These are phyloP conservation scores for Elgonia sp. DNA, from an alignment of 2,888 invertebrate species.

Conservation along the genomic window DNA sequence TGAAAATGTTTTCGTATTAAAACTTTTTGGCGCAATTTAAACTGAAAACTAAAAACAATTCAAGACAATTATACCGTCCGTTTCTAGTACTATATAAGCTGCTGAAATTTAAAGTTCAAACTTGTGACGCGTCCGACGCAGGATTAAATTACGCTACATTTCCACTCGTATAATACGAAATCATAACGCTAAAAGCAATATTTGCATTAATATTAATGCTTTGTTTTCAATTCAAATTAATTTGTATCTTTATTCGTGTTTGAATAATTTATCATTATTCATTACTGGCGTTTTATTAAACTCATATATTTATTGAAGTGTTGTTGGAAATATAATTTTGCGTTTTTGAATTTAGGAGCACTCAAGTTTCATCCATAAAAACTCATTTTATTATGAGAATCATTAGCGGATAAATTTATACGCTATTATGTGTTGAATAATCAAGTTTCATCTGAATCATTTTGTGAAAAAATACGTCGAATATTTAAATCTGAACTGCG, in stretches of 20 bases:
- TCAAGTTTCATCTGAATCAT: too few relatives aligned
- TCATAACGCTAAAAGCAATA: conserved; percentile 50
- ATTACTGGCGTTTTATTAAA: not conserved
- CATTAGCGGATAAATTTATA: too few relatives aligned
- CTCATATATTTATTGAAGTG: not conserved
- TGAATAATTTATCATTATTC: conserved; percentile 2
- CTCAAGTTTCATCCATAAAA: too few relatives aligned
- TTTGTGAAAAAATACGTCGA: too few relatives aligned
- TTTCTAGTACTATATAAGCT: conserved; percentile 37
- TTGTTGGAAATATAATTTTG: not conserved
- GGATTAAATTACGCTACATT: conserved; percentile 43
- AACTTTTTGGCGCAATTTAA: conserved; percentile 54
- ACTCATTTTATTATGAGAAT: too few relatives aligned
- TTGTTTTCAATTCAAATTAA: conserved; percentile 36
- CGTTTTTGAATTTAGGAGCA: not conserved
- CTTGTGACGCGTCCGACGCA: conserved; percentile 39
- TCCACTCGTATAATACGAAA: conserved; percentile 26
- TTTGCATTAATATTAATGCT: conserved; percentile 44
- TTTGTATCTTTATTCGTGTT: not conserved
- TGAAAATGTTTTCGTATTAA: conserved; percentile 56
- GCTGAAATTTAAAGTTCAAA: conserved; percentile 50
- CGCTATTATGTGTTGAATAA: too few relatives aligned
- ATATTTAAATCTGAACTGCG: too few relatives aligned
- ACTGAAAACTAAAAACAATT: conserved; percentile 67
- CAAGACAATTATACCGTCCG: conserved; percentile 52